A percentile compares a stretch with the other conserved stretches of the same genome.
phyloP scores from a whole-genome alignment of 2,888 invertebrate species.

The Laothoe populi region DNA sequence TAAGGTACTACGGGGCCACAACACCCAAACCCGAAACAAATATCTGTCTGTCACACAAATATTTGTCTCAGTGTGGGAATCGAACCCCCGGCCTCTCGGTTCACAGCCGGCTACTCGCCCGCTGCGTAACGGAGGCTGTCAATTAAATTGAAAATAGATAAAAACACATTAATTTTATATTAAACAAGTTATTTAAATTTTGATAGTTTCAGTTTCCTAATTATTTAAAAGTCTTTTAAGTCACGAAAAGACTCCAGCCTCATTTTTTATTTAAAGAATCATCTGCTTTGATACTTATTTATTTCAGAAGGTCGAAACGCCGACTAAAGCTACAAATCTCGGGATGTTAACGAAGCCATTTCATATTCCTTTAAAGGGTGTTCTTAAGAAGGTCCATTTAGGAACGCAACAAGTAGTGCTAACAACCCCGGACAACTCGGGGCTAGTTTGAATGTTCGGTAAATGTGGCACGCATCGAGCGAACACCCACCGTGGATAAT shows the following conservation, averaged over 20 bases:
- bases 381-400: slow-evolving; percentile 40
- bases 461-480: slow-evolving; percentile 44
- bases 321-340: slow-evolving; percentile 6
- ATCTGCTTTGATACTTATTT: not conserved
- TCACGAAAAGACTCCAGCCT: not conserved
- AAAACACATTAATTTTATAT: too few species aligned
- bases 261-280: slow-evolving; percentile 2
- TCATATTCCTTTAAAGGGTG: slow-evolving; percentile 27
- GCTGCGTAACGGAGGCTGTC: too few species aligned
- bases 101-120: too few species aligned
- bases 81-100: too few species aligned
- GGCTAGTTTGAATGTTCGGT: slow-evolving; percentile 56
- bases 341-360: slow-evolving; percentile 28
- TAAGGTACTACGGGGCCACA: too few species aligned
- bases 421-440: slow-evolving; percentile 52
- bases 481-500: not conserved
- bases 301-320: not conserved
- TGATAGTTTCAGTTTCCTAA: not conserved
- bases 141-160: too few species aligned
- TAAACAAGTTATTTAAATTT: not conserved
- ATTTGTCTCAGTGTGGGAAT: too few species aligned
- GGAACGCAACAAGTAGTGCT: slow-evolving; percentile 55
- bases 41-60: too few species aligned
- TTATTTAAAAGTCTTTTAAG: not conserved
- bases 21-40: too few species aligned